A percentile compares a stretch with the other conserved stretches of the same genome.
phyloP scores from a whole-genome alignment of 2,888 invertebrate genomes.

The Dorcus hopei region DNA sequence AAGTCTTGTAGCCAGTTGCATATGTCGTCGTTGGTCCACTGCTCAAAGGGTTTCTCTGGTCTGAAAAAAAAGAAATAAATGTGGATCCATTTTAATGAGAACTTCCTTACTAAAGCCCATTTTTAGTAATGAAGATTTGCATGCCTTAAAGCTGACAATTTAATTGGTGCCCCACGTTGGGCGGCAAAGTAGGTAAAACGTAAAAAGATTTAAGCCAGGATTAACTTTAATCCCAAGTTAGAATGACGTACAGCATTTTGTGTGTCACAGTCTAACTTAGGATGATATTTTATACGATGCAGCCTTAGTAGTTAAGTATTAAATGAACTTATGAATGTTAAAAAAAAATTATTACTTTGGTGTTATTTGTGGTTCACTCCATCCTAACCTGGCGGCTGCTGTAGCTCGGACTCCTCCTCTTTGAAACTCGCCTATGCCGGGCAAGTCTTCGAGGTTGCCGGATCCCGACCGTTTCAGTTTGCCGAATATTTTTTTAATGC shows the following conservation, averaged over 20 bases:
- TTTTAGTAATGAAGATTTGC: background rate
- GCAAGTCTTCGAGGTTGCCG: conserved; percentile 64
- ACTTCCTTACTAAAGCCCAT: too few relatives aligned
- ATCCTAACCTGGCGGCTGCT: conserved; percentile 68
- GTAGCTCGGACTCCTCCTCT: conserved; percentile 72
- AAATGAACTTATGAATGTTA: conserved; percentile 1
- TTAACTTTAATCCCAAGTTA: too few relatives aligned
- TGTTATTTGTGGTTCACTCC: conserved; percentile 49
- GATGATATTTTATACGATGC: too few relatives aligned
- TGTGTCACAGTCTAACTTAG: too few relatives aligned
- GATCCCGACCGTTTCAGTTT: conserved; percentile 68
- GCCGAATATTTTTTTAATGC: conserved; percentile 66
- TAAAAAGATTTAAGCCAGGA: too few relatives aligned
- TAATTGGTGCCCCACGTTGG: too few relatives aligned
- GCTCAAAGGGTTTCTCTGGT: conserved; percentile 70
- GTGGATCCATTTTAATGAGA: background rate
- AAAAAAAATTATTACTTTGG: conserved; percentile 34
- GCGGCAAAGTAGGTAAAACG: too few relatives aligned
- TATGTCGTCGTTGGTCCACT: conserved; percentile 78
- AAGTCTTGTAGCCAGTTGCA: conserved; percentile 78
- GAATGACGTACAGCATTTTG: too few relatives aligned
- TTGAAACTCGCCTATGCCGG: conserved; percentile 60
- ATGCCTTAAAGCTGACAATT: too few relatives aligned
- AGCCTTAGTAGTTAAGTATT: background rate
- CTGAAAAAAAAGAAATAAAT: conserved; percentile 42